Evolutionary conservation across 2,797 vertebrate genomes (phyloP).

Genomic region (Enteromius viviparus): DNA sequence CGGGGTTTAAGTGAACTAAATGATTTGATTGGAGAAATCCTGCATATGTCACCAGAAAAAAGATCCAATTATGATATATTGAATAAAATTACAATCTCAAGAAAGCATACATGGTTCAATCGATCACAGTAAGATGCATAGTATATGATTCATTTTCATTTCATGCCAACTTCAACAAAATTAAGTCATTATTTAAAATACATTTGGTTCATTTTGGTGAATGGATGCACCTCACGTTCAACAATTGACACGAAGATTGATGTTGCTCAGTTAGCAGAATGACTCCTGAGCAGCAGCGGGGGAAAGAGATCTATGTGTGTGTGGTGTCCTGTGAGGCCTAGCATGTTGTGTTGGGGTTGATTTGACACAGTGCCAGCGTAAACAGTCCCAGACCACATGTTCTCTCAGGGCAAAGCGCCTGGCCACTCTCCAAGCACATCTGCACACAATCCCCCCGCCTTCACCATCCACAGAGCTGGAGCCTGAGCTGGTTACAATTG

Average conservation of each 20-base stretch:
- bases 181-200: constrained; percentile 2
- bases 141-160: not conserved
- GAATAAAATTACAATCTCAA: not conserved
- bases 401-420: constrained; percentile 80
- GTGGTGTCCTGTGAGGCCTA: constrained; percentile 48
- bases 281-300: constrained; percentile 16
- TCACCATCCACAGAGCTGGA: constrained; percentile 68
- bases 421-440: constrained; percentile 83
- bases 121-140: not conserved
- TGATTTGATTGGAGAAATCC: not conserved
- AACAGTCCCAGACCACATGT: constrained; percentile 84
- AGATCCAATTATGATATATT: not conserved
- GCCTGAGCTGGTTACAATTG: constrained; percentile 53
- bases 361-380: constrained; percentile 79
- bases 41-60: not conserved
- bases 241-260: constrained; percentile 6
- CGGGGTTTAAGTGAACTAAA: not conserved
- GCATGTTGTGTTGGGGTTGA: constrained; percentile 75
- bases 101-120: not conserved
- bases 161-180: not conserved
- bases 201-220: not conserved
- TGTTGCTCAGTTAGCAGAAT: constrained; percentile 10
- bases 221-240: constrained; percentile 20
- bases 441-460: constrained; percentile 78
- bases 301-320: constrained; percentile 59